Conservation (phyloP, 2,113 vertebrate species). For the Gasterosteus aculeatus region DNA sequence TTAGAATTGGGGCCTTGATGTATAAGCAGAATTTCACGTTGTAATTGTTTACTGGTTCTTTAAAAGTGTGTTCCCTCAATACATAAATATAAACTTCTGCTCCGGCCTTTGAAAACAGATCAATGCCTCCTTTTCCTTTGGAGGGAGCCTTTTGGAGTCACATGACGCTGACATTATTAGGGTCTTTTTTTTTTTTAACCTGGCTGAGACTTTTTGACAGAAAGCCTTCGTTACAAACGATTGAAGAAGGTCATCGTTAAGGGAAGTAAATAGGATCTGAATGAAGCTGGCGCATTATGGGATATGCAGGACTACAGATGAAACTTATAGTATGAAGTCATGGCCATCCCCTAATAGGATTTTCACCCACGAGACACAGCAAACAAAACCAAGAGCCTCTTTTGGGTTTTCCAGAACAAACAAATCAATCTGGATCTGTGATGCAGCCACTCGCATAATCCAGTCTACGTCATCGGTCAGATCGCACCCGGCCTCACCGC, state of each 20-base stretch:
- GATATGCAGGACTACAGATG: not conserved
- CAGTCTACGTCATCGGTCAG: too few species aligned
- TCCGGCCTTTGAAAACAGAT: not conserved
- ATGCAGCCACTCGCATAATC: slow-evolving; percentile 18
- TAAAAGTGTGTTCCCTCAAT: not conserved
- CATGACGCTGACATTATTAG: too few species aligned
- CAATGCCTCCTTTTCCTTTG: not conserved
- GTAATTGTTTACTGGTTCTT: not conserved
- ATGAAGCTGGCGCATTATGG: not conserved
- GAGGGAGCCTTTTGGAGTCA: not conserved
- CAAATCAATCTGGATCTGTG: not conserved
- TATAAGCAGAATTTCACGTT: not conserved
- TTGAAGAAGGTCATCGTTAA: not conserved
- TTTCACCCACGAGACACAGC: not conserved
- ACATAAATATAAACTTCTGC: not conserved
- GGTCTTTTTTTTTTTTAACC: too few species aligned
- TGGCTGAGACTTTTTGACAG: too few species aligned
- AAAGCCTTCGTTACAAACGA: not conserved
- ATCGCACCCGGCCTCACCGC: too few species aligned
- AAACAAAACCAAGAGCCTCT: not conserved
- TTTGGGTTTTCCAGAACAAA: slow-evolving; percentile 21
- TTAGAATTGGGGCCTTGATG: not conserved
- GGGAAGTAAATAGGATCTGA: not conserved
- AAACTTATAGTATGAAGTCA: too few species aligned
- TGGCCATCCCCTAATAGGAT: not conserved